Evolutionary conservation across 1,140 invertebrate species (phyloP).

Genomic region (Drosophila ercepeae): DNA sequence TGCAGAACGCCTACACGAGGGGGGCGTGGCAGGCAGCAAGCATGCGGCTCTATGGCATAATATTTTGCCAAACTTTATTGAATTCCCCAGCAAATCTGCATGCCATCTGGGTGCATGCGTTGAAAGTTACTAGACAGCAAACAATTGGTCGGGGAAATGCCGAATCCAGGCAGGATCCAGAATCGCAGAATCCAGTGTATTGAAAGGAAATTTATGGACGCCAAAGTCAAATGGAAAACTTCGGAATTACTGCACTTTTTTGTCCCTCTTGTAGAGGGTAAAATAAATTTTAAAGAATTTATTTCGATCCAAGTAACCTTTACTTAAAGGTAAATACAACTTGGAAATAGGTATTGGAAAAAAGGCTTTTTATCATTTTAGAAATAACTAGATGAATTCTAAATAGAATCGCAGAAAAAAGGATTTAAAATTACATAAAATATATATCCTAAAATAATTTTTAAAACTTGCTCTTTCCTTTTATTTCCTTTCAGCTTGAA

Average conservation of each 20-base stretch:
- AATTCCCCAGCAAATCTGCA: constrained; percentile 74
- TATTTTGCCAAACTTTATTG: constrained; percentile 81
- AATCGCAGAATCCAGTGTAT: constrained; percentile 51
- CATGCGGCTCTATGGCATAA: constrained; percentile 64
- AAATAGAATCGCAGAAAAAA: too few relatives aligned
- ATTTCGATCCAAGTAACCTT: not conserved
- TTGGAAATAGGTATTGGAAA: not conserved
- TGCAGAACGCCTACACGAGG: constrained; percentile 44
- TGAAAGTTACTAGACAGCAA: constrained; percentile 57
- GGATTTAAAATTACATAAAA: not conserved
- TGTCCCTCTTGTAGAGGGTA: not conserved
- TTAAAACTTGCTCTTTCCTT: not conserved
- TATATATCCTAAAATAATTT: not conserved
- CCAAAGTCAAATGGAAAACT: constrained; percentile 76
- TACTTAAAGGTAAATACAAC: not conserved
- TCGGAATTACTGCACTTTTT: constrained; percentile 61
- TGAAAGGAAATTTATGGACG: constrained; percentile 70
- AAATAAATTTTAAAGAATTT: not conserved
- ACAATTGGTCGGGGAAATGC: constrained; percentile 31
- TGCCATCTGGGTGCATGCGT: constrained; percentile 43
- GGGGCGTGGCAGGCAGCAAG: constrained; percentile 44
- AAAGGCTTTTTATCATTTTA: not conserved
- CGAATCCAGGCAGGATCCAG: too few relatives aligned
- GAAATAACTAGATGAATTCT: too few relatives aligned
- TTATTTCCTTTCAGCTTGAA: not conserved